phyloP scores from a whole-genome alignment of 2,888 invertebrate species.

The Lucinisca nassula region DNA sequence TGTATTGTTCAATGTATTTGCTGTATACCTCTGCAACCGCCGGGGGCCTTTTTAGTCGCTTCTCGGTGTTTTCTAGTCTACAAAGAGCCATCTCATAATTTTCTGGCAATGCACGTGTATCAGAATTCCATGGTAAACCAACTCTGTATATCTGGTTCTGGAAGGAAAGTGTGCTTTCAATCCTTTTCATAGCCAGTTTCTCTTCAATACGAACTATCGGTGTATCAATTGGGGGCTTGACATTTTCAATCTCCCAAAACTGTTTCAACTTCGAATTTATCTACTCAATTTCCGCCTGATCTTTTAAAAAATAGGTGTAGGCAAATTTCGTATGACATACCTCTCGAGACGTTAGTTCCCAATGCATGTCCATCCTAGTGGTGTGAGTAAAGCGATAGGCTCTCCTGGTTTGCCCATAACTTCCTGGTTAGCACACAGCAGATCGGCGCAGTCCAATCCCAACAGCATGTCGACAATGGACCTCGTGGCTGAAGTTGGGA shows the following conservation, averaged over 20 bases:
- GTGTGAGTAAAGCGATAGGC: background rate
- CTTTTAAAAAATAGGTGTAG: background rate
- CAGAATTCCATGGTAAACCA: background rate
- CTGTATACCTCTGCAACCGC: background rate
- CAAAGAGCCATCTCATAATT: background rate
- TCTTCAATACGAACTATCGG: background rate
- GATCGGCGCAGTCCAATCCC: no score
- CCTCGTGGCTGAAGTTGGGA: background rate
- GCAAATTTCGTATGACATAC: background rate
- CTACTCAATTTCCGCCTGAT: background rate
- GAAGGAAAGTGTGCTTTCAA: background rate
- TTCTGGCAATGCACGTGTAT: background rate
- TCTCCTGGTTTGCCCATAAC: no score
- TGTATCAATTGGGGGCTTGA: background rate
- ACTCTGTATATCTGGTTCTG: background rate
- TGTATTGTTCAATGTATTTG: background rate
- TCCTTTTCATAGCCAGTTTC: no score
- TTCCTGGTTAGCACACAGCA: no score
- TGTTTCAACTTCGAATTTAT: background rate
- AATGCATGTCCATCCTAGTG: background rate
- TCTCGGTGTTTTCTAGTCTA: background rate
- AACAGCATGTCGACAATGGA: no score
- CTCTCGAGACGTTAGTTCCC: no score
- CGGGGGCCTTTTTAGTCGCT: background rate
- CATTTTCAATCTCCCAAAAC: background rate